Conservation (phyloP, 2,797 vertebrate species). For the Pachyuromys duprasi region DNA sequence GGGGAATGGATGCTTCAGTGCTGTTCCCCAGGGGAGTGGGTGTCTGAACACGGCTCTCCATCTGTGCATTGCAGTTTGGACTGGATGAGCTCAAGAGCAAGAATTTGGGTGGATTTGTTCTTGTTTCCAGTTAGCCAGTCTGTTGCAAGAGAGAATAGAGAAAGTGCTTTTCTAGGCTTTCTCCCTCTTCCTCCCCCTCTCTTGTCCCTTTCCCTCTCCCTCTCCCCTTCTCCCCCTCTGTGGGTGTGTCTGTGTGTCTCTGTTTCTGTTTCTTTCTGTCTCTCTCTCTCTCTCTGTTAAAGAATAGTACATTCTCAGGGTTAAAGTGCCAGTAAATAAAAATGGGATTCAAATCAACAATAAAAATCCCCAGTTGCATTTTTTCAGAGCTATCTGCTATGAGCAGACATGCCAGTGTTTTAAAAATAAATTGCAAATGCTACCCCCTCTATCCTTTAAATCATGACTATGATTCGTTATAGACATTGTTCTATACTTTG, state of each 20-base stretch:
- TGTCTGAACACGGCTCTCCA: not conserved
- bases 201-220: not conserved
- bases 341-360: constrained; percentile 26
- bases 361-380: not conserved
- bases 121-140: not conserved
- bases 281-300: not conserved
- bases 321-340: not conserved
- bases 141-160: not conserved
- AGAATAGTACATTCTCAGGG: not conserved
- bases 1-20: not conserved
- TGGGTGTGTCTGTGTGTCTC: not conserved
- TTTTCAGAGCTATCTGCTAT: not conserved
- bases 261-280: not conserved
- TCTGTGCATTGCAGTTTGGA: not conserved
- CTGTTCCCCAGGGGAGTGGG: not conserved
- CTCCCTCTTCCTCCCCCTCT: not conserved
- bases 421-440: not conserved
- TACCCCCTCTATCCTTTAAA: not conserved
- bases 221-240: not conserved
- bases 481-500: not conserved
- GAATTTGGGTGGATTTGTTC: not conserved
- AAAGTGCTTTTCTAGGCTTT: not conserved
- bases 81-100: not conserved
- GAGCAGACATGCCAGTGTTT: not conserved
- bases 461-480: not conserved